These are phyloP conservation scores for Meloe dianella DNA, from an alignment of 2,888 invertebrate species.

Conservation along the genomic window DNA sequence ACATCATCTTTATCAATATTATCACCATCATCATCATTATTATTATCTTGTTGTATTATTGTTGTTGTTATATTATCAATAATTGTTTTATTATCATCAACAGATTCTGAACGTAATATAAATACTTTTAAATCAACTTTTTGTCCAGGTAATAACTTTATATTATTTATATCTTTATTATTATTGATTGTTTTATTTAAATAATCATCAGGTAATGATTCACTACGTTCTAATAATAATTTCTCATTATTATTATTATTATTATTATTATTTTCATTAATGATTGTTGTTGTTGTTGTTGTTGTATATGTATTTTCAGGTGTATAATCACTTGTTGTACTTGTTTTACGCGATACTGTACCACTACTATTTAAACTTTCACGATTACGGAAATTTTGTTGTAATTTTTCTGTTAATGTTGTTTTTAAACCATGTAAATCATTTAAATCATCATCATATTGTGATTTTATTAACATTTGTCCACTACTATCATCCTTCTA, in stretches of 20 bases:
- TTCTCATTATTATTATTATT: not conserved
- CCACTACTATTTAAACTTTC: constrained; percentile 59
- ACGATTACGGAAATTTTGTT: constrained; percentile 50
- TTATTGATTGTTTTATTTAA: not conserved
- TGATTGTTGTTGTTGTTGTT: constrained; percentile 28
- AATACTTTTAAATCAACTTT: constrained; percentile 55
- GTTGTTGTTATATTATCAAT: not conserved
- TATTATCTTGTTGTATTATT: constrained; percentile 5
- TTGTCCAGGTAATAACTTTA: constrained; percentile 49
- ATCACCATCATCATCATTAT: constrained; percentile 33
- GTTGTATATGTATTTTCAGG: constrained; percentile 62
- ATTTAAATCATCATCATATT: constrained; percentile 32
- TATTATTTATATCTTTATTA: constrained; percentile 37
- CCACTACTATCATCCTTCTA: constrained; percentile 53
- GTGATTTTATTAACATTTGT: constrained; percentile 45
- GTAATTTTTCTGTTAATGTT: constrained; percentile 53
- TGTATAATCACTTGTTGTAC: constrained; percentile 65
- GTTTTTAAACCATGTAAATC: constrained; percentile 52
- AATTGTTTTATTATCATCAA: constrained; percentile 3
- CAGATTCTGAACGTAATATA: constrained; percentile 41
- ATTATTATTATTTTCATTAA: constrained; percentile 9
- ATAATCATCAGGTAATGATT: constrained; percentile 7
- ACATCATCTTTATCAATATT: constrained; percentile 30
- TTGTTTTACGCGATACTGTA: constrained; percentile 64
- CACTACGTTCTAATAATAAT: constrained; percentile 9